Percentiles rank a stretch among this genome's conserved stretches.
Evolutionary conservation across 2,888 invertebrate genomes (phyloP).

Genomic region (Empis stercorea): DNA sequence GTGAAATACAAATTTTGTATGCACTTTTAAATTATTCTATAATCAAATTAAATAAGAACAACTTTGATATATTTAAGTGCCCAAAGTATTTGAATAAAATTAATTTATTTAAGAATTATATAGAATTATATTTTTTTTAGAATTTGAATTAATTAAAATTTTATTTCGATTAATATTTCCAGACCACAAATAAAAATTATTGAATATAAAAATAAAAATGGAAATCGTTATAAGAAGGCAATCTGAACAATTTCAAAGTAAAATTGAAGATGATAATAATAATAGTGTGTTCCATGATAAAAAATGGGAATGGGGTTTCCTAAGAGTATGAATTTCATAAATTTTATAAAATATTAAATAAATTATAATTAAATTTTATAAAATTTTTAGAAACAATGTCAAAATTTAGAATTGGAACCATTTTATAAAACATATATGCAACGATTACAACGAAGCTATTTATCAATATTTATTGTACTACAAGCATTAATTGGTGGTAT

Average conservation of each 20-base stretch:
- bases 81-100: too few relatives aligned
- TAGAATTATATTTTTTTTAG: too few relatives aligned
- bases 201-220: constrained; percentile 7
- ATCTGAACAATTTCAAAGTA: constrained; percentile 13
- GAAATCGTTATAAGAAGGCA: constrained; percentile 13
- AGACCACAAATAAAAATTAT: neutral
- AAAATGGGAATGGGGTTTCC: constrained; percentile 36
- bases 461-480: constrained; percentile 60
- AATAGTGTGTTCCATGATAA: constrained; percentile 23
- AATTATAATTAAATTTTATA: neutral
- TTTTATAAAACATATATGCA: constrained; percentile 64
- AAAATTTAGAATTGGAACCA: constrained; percentile 58
- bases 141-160: too few relatives aligned
- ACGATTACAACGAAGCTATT: constrained; percentile 62
- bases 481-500: constrained; percentile 50
- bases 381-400: constrained; percentile 58
- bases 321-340: constrained; percentile 21
- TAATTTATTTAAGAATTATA: too few relatives aligned
- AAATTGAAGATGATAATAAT: constrained; percentile 8
- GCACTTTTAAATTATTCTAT: too few relatives aligned
- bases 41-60: too few relatives aligned
- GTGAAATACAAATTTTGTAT: too few relatives aligned
- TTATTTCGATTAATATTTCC: too few relatives aligned
- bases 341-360: constrained; percentile 8
- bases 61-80: too few relatives aligned